Evolutionary conservation across 2,797 vertebrate species (phyloP), one percentile per base, ranked within the genome.

Genomic region (Leptatherina wallacei): DNA sequence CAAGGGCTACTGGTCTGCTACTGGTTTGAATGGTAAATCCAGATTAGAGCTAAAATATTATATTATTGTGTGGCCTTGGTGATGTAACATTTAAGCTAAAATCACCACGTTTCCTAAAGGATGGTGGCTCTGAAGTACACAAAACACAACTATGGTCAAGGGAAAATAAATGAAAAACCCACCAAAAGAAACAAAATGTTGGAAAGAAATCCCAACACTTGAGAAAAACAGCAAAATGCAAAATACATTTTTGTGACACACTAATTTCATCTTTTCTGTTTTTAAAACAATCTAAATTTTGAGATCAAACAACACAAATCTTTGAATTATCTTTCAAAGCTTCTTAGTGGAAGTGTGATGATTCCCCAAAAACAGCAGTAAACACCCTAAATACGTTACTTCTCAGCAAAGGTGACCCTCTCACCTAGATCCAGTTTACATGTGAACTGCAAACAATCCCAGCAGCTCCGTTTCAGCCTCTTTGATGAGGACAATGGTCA

Each of bases 381-480:
- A 16, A 51, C 40, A 52, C 32, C 16, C 20, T 33, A 63, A 71
- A 56, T 29, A 62, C 55, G 3, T 0, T 1, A 72, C 36, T 44
- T 27, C 59, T 33, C 69, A 36, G 56, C 67, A 69, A 69, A 82
- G 75, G 63, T 69, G 55, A 84, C 59, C 61, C 33, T 73, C 80
- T 81, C 60, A 73, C 74, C 68, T 71, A 57, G 22, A 71, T 71
- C 44, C 78, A 85, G 86, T 80, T 85, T 83, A 88, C 86, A 83
- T 67, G 90, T 79, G 88, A 93, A 93, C 78, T 78, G 72, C 86
- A 92, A 92, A 93, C 89, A 68, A 83, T 90, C 83, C 81, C 79
- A 61, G 38, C 76, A 65, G 72, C 72, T 70, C 71, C 16, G 30
- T 27, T 69, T 65, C 0, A 27, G 69, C 77, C 77, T 76, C 87